Evolutionary conservation across 1,140 invertebrate species (phyloP), one percentile per base, ranked within the genome.

Genomic region (Aphaenogaster rudis): DNA sequence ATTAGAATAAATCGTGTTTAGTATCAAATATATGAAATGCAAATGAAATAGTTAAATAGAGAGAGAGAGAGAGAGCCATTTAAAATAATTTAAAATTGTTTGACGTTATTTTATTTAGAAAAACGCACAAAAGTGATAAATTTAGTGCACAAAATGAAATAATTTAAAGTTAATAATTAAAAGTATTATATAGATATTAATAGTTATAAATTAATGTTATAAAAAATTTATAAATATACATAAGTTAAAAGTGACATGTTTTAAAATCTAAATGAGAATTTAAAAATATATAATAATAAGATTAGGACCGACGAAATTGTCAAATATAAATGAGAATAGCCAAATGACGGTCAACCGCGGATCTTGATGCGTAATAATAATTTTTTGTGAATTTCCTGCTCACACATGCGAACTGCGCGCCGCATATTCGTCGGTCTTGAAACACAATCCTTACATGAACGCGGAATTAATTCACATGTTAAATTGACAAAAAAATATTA

Each of bases 51-150:
- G 28, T 28, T 28, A 28, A 28, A 28, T 28, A 28, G 28, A 28
- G 28, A 28, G 28, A 28, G 21, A 21, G 21, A 21, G 28, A 28
- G 13, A 42, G 21, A 36, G 1, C 42, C 6, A 15, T 61, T 63
- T 42, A 17, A 61, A 33, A 15, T 78, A 48, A 50, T 48, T 66
- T 36, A 52, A n/a, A 79, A 79, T 17, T 66, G 6, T n/a, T 66
- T 15, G 11, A 36, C 21, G 9, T 48, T 64, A 17, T 50, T 79
- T 66, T n/a, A n/a, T 61, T 77, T n/a, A 17, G 39, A 36, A 63
- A 48, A 33, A 13, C 13, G 45, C 45, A 50, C 28, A 48, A 66
- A 39, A 66, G 21, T 78, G 42, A 79, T 79, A 66, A 79, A 77
- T 61, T 61, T 61, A 61, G 4, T 21, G 72, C 76, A 54, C 15